Conservation (phyloP, 2,113 vertebrate species). For the Scytalopus superciliaris region DNA sequence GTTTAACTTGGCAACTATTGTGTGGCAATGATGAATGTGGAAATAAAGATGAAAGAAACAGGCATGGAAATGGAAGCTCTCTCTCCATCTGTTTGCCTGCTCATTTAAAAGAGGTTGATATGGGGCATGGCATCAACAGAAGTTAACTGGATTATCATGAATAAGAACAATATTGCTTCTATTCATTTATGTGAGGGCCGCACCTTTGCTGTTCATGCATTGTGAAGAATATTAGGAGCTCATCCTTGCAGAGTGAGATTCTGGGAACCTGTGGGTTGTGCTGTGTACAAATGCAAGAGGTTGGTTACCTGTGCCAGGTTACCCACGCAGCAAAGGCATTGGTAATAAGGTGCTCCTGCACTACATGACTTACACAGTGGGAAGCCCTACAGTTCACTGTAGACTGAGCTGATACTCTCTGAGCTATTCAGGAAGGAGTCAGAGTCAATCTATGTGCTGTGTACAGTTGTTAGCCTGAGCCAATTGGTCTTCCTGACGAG, state of each 20-base stretch:
- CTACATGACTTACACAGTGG: background rate
- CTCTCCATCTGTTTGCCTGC: background rate
- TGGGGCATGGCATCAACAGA: background rate
- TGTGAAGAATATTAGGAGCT: background rate
- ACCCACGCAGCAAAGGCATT: background rate
- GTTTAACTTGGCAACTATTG: background rate
- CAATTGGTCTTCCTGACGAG: background rate
- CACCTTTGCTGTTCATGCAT: background rate
- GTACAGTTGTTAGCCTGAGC: background rate
- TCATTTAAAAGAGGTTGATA: background rate
- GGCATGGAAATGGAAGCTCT: background rate
- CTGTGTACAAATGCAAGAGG: background rate
- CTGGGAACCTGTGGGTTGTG: background rate
- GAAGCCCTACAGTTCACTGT: background rate
- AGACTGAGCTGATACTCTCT: background rate
- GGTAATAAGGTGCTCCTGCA: background rate
- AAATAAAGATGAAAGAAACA: constrained; percentile 16
- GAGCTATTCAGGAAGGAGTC: background rate
- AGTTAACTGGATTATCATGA: background rate
- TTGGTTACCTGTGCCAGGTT: background rate
- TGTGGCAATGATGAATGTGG: background rate
- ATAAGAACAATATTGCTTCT: background rate
- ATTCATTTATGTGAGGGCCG: background rate
- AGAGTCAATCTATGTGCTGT: background rate
- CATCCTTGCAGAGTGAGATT: background rate